Evolutionary conservation across 2,888 invertebrate genomes (phyloP), one percentile per base, ranked within the genome.

Genomic region (Synanthedon andrenaeformis): DNA sequence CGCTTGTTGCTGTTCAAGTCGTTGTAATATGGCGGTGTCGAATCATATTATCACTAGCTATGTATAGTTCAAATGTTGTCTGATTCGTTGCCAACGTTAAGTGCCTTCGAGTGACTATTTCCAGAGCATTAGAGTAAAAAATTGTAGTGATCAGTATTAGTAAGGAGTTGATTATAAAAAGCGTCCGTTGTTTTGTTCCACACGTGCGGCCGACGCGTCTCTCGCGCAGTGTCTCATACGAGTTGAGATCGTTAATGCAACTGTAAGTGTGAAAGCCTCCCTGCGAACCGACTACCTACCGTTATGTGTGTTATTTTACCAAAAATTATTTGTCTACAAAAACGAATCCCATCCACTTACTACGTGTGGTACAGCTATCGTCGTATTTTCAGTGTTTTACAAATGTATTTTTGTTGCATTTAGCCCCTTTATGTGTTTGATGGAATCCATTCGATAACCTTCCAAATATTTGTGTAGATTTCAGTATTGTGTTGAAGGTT

Each of bases 231-330:
- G 81, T 79, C 81, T 77, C 79, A 75, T 82, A 72, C 82, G 82
- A 82, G 87, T 86, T 83, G 85, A 86, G 77, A 82, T 86, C 79
- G 74, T 85, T 74, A 77, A 89, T 65, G 76, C 88, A 72, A 88
- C 83, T 88, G 90, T 90, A 89, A 90, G 90, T 90, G 70, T 73
- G 76, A 70, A 66, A 69, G 70, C 70, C 75, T 69, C 69, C 71
- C 72, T 71, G 68, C 78, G 73, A 74, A 72, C 74, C 77, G 66
- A 75, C 69, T 82, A 35, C 35, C 35, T 35, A 35, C 35, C 35
- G 35, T 35, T 35, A 72, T 83, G 77, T 85, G 85, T 85, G 84
- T 84, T 78, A 75, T 67, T 72, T 79, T 81, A 76, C 70, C 70
- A 72, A 73, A 69, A 70, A 66, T 75, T 11, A 65, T 77, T 78